Base-by-base conservation (phyloP, 2,113 vertebrate species). In the Pollimyrus isidori region DNA sequence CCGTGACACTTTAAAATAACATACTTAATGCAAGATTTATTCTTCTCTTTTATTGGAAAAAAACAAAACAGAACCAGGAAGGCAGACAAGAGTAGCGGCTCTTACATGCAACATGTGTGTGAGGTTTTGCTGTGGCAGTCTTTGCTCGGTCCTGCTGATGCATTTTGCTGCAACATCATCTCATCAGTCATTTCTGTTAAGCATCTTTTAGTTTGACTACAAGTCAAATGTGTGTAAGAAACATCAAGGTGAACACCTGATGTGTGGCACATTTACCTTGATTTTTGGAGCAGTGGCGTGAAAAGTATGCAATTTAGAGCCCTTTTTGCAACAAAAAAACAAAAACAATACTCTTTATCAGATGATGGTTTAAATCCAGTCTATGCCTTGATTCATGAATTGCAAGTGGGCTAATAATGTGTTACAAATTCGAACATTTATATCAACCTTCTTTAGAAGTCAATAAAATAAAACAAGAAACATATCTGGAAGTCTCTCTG, bases 221-320 rank as follows among this genome's bases (percentile, higher is more conserved):
- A 84, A n/a, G 82, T 84, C 42, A 84, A n/a, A 48, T n/a, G 82
- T 84, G 82, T 84, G 82, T 84, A 84, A 84, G 62, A 42, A 84
- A 84, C n/a, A n/a, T 48, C 9, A 48, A 84, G 82, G 82, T 84
- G 7, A 48, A 48, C 46, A 10, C 45, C 3, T 45, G 45, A 84
- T 11, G 7, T n/a, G 19, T 21, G 45, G 21, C 11, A 45, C 76
- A 3, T 17, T 84, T 48, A 48, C 45, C 82, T 48, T 23, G 42
- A 23, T 48, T 84, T 46, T 48, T 23, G n/a, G 45, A 84, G 42
- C 42, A 10, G 17, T 19, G 7, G 45, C 3, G 9, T 48, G 6
- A 48, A 84, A n/a, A 48, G 82, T 26, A 48, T n/a, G 17, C 45
- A 21, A 46, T 48, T 83, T 21, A 46, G 45, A 48, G 15, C 76